Evolutionary conservation across 2,113 vertebrate species (phyloP).

Genomic region (Eretmochelys imbricata): DNA sequence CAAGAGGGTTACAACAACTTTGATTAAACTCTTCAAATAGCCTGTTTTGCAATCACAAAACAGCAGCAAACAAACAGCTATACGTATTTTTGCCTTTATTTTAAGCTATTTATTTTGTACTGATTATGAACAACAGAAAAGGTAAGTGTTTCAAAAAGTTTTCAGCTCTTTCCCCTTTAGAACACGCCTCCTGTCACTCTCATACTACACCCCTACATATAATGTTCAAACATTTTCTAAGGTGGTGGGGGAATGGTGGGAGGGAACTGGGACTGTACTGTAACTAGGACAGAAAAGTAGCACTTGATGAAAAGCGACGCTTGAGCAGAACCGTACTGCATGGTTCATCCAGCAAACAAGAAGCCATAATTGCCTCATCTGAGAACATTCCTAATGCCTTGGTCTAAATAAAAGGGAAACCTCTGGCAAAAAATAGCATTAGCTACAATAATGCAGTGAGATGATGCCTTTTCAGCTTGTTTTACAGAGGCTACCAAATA

Average conservation of each 20-base stretch:
- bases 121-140: neutral
- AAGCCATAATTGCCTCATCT: neutral
- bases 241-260: too few relatives aligned
- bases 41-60: neutral
- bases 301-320: neutral
- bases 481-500: neutral
- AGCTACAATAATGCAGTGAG: neutral
- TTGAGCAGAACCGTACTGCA: fast-evolving
- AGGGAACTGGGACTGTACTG: neutral
- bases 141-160: neutral
- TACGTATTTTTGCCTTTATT: neutral
- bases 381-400: neutral
- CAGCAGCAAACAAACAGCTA: neutral
- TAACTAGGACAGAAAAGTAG: neutral
- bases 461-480: neutral
- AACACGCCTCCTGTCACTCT: neutral
- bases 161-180: neutral
- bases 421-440: neutral
- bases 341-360: neutral
- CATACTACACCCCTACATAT: neutral
- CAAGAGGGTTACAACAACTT: neutral
- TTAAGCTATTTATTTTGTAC: neutral
- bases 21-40: neutral
- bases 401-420: neutral
- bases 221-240: neutral